phyloP scores from a whole-genome alignment of 1,140 invertebrate species.

The Goniozus legneri region DNA sequence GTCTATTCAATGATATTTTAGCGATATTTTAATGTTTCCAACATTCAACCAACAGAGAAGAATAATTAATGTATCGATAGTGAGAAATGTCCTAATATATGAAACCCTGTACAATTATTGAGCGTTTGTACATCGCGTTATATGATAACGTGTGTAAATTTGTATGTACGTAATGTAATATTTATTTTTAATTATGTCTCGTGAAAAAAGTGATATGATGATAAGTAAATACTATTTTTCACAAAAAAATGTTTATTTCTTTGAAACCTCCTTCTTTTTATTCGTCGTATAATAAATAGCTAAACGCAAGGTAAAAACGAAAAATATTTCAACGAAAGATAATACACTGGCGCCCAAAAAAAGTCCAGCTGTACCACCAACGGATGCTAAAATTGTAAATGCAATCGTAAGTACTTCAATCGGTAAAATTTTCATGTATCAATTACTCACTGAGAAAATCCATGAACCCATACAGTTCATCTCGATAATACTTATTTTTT shows the following conservation, averaged over 20 bases:
- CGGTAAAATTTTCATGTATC: too few relatives aligned
- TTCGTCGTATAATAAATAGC: slow-evolving; percentile 48
- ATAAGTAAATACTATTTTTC: too few relatives aligned
- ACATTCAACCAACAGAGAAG: too few relatives aligned
- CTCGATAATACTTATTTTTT: slow-evolving; percentile 2
- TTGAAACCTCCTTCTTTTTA: background rate
- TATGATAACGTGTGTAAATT: slow-evolving; percentile 22
- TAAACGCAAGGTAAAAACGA: slow-evolving; percentile 62
- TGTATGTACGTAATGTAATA: slow-evolving; percentile 30
- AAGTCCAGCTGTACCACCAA: slow-evolving; percentile 67
- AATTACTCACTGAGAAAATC: slow-evolving; percentile 19
- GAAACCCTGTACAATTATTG: slow-evolving; percentile 18
- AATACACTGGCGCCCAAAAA: slow-evolving; percentile 69
- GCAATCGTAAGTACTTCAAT: background rate
- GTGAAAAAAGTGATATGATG: slow-evolving; percentile 13
- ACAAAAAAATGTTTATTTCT: background rate
- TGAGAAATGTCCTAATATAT: slow-evolving; percentile 1
- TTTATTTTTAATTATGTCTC: slow-evolving; percentile 27
- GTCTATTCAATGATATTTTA: slow-evolving; percentile 53
- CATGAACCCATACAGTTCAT: slow-evolving; percentile 9
- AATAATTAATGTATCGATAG: too few relatives aligned
- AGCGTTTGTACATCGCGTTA: slow-evolving; percentile 5
- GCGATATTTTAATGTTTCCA: slow-evolving; percentile 44
- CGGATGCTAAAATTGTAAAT: slow-evolving; percentile 56
- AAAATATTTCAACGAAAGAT: slow-evolving; percentile 66